Evolutionary conservation across 2,797 vertebrate species (phyloP).

Genomic region (Microtus californicus): DNA sequence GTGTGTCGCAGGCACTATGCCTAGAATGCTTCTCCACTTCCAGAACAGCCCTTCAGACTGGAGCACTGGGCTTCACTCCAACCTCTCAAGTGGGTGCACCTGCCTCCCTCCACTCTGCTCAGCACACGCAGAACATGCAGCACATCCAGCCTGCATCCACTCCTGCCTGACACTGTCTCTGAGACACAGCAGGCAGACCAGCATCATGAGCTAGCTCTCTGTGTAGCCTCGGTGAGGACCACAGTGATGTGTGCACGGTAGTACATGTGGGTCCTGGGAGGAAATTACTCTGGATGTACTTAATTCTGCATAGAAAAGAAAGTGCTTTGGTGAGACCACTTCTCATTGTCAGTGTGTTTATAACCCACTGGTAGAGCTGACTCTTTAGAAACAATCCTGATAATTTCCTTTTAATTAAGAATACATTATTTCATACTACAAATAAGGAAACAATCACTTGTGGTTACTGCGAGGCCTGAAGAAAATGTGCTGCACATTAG

Average conservation of each 20-base stretch:
- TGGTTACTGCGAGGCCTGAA: not conserved
- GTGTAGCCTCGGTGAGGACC: not conserved
- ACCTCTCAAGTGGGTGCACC: not conserved
- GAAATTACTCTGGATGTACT: not conserved
- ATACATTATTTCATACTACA: not conserved
- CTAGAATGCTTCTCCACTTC: not conserved
- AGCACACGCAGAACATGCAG: not conserved
- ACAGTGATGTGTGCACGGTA: fast-evolving
- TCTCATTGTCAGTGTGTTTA: not conserved
- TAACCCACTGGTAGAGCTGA: not conserved
- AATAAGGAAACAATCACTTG: not conserved
- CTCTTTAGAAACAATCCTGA: not conserved
- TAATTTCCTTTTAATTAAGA: slow-evolving; percentile 27
- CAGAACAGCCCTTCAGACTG: not conserved
- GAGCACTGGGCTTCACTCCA: not conserved
- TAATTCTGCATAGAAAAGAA: not conserved
- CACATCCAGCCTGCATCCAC: fast-evolving
- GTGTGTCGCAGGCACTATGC: not conserved
- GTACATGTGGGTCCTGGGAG: not conserved
- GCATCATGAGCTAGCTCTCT: not conserved
- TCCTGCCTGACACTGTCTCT: not conserved
- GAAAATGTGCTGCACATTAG: not conserved
- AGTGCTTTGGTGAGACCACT: not conserved
- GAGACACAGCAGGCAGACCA: not conserved
- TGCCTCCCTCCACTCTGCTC: no score